Evolutionary conservation across 1,140 invertebrate genomes (phyloP).

Genomic region (Dryas iulia): DNA sequence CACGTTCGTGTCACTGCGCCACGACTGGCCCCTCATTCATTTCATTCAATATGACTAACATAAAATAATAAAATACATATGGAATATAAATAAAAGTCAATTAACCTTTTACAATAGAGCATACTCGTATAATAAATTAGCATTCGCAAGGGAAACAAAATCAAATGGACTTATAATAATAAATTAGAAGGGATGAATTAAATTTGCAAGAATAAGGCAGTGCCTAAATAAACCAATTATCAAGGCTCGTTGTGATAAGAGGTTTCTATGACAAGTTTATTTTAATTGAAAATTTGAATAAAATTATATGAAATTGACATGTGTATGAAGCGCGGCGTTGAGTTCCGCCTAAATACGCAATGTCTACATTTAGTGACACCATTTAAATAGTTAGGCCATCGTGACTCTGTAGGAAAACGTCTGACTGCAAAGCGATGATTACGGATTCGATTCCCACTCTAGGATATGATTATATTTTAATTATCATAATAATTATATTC

Average conservation of each 20-base stretch:
- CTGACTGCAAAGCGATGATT: too few relatives aligned
- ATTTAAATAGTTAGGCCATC: too few relatives aligned
- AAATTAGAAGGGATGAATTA: conserved; percentile 16
- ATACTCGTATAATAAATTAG: conserved; percentile 34
- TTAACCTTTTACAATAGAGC: not conserved
- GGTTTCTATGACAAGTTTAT: not conserved
- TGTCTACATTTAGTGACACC: too few relatives aligned
- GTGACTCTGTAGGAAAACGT: too few relatives aligned
- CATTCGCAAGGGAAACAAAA: conserved; percentile 32
- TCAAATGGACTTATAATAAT: conserved; percentile 32
- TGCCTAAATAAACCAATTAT: conserved; percentile 34
- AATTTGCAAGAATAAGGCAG: conserved; percentile 30
- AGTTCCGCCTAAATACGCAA: too few relatives aligned
- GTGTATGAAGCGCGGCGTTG: too few relatives aligned
- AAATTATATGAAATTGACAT: too few relatives aligned
- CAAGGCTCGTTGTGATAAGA: conserved; percentile 2
- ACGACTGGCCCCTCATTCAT: not conserved
- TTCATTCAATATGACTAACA: too few relatives aligned
- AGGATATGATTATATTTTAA: not conserved
- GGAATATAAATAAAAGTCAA: not conserved
- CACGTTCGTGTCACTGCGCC: not conserved
- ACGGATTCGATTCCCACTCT: not conserved
- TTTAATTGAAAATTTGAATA: not conserved
- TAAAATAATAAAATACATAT: too few relatives aligned
- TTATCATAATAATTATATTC: too few relatives aligned